Evolutionary conservation across 2,797 vertebrate genomes (phyloP).

Genomic region (Merluccius polli): DNA sequence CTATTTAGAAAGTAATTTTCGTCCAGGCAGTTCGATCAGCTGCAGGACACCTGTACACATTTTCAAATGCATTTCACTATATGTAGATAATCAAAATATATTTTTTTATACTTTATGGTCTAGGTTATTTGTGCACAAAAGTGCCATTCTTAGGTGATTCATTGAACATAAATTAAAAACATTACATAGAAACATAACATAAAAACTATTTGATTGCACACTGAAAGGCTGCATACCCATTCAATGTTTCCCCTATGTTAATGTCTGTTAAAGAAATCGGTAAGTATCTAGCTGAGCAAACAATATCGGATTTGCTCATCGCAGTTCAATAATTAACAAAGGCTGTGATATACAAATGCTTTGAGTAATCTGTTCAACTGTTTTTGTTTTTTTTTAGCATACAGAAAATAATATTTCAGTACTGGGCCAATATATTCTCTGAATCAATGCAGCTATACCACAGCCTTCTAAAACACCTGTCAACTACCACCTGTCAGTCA

Average conservation of each 20-base stretch:
- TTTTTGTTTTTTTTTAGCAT: not conserved
- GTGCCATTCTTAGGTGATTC: constrained; percentile 16
- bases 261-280: constrained; percentile 29
- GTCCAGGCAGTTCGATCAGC: constrained; percentile 26
- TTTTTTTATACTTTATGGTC: constrained; percentile 21
- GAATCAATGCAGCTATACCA: not conserved
- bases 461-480: not conserved
- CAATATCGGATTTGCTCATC: not conserved
- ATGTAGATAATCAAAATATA: constrained; percentile 41
- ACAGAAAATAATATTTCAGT: not conserved
- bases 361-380: not conserved
- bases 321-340: too few species aligned
- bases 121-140: constrained; percentile 7
- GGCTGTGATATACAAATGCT: too few species aligned
- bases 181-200: constrained; percentile 4
- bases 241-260: not conserved
- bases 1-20: constrained; percentile 17
- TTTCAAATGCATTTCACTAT: constrained; percentile 34
- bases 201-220: constrained; percentile 19
- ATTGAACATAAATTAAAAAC: constrained; percentile 1
- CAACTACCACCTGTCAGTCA: not conserved
- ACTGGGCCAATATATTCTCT: not conserved
- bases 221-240: constrained; percentile 12
- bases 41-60: constrained; percentile 28
- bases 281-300: constrained; percentile 29